Conservation (phyloP, 2,888 invertebrate species). For the Anorthoa munda region DNA sequence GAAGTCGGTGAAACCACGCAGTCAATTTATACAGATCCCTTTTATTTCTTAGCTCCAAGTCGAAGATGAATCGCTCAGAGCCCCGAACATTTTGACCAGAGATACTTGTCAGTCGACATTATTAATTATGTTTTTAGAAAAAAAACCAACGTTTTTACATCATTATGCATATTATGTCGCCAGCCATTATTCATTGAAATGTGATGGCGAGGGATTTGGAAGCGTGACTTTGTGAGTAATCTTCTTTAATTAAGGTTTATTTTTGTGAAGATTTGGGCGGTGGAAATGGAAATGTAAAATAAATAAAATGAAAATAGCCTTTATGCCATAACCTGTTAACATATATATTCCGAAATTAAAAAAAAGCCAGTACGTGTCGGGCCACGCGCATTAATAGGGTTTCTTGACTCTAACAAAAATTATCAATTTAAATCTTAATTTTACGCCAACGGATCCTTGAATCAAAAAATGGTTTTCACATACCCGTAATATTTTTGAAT, state of each 20-base stretch:
- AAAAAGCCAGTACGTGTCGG: no score
- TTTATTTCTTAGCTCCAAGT: slow-evolving; percentile 25
- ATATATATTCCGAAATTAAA: no score
- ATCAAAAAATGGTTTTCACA: no score
- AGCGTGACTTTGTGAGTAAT: slow-evolving; percentile 48
- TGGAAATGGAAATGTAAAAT: background rate
- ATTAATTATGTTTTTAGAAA: slow-evolving; percentile 65
- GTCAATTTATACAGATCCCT: background rate
- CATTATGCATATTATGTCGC: slow-evolving; percentile 58
- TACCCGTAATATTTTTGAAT: no score
- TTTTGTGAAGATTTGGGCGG: background rate
- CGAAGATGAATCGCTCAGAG: slow-evolving; percentile 64
- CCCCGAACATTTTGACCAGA: slow-evolving; percentile 64
- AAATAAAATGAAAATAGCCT: no score
- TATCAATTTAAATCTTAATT: no score
- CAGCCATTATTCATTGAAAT: slow-evolving; percentile 57
- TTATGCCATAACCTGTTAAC: no score
- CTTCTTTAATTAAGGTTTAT: slow-evolving; percentile 38
- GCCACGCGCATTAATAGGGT: no score
- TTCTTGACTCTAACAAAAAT: no score
- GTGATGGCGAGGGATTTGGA: slow-evolving; percentile 47
- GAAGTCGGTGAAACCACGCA: background rate
- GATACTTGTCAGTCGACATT: slow-evolving; percentile 66
- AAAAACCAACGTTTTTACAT: slow-evolving; percentile 48
- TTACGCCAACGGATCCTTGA: no score